Conservation (phyloP, 2,113 vertebrate genomes). For the Neodon shergylaensis region DNA sequence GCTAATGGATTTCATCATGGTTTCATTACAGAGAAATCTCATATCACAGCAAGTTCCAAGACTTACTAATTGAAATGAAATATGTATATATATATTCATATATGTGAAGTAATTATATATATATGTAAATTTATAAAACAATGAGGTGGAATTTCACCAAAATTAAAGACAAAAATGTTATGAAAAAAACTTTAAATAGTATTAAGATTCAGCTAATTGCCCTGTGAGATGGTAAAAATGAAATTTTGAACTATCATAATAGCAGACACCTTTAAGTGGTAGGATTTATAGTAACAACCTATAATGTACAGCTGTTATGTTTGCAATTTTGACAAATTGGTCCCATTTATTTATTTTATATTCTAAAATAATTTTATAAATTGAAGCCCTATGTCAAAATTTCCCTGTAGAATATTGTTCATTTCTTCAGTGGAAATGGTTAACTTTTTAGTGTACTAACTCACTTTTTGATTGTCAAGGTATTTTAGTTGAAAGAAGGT, state of each 20-base stretch:
- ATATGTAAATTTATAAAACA: background rate
- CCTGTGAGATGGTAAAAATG: background rate
- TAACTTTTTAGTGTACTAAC: background rate
- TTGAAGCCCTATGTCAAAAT: slow-evolving; percentile 50
- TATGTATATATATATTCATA: background rate
- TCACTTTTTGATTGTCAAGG: slow-evolving; percentile 27
- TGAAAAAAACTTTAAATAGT: slow-evolving; percentile 11
- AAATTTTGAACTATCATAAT: background rate
- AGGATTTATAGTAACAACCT: background rate
- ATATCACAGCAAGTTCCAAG: slow-evolving; percentile 65
- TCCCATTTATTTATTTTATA: background rate
- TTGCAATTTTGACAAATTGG: background rate
- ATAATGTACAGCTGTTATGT: background rate
- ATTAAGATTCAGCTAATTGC: background rate
- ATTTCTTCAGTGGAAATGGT: slow-evolving; percentile 35
- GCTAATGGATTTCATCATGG: slow-evolving; percentile 84
- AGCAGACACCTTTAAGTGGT: background rate
- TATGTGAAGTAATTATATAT: background rate
- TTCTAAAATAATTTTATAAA: background rate
- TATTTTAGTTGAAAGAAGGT: background rate
- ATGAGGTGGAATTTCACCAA: background rate
- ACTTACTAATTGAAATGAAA: slow-evolving; percentile 66
- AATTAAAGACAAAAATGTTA: slow-evolving; percentile 32
- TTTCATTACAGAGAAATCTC: slow-evolving; percentile 76
- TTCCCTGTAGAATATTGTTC: slow-evolving; percentile 32